Conservation (phyloP, 2,888 invertebrate genomes). For the Microctonus aethiopoides region DNA sequence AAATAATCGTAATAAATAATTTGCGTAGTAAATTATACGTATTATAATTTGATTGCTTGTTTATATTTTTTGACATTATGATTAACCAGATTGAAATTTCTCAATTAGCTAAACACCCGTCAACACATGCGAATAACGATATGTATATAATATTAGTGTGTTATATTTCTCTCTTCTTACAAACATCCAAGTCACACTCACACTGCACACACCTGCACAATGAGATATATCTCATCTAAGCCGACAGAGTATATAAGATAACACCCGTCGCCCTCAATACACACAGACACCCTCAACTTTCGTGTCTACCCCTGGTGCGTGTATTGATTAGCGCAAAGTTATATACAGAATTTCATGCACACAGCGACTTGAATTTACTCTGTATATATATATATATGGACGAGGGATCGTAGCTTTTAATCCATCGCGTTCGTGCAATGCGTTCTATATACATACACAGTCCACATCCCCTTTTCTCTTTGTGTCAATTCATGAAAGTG, state of each 20-base stretch:
- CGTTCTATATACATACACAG: slow-evolving; percentile 35
- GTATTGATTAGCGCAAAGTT: slow-evolving; percentile 56
- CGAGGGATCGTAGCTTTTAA: slow-evolving; percentile 49
- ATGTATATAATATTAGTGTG: too few relatives aligned
- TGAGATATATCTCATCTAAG: not conserved
- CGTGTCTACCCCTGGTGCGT: slow-evolving; percentile 41
- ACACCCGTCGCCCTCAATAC: slow-evolving; percentile 43
- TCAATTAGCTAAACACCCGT: slow-evolving; percentile 44
- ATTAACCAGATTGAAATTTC: slow-evolving; percentile 37
- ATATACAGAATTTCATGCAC: slow-evolving; percentile 42
- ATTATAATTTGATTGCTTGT: not conserved
- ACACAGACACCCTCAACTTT: slow-evolving; percentile 5
- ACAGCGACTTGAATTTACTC: slow-evolving; percentile 17
- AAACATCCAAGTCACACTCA: not conserved
- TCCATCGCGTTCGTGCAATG: slow-evolving; percentile 46
- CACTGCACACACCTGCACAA: not conserved
- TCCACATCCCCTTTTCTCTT: slow-evolving; percentile 7
- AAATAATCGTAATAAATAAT: too few relatives aligned
- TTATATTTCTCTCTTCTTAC: slow-evolving; percentile 15
- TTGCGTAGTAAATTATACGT: too few relatives aligned
- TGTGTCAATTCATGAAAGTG: not conserved
- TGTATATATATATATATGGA: slow-evolving; percentile 37
- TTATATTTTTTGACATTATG: not conserved
- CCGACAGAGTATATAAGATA: slow-evolving; percentile 53
- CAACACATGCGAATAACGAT: slow-evolving; percentile 19